These are phyloP conservation scores for Agrilus biguttatus DNA, from an alignment of 2,888 invertebrate species.

Conservation along the genomic window DNA sequence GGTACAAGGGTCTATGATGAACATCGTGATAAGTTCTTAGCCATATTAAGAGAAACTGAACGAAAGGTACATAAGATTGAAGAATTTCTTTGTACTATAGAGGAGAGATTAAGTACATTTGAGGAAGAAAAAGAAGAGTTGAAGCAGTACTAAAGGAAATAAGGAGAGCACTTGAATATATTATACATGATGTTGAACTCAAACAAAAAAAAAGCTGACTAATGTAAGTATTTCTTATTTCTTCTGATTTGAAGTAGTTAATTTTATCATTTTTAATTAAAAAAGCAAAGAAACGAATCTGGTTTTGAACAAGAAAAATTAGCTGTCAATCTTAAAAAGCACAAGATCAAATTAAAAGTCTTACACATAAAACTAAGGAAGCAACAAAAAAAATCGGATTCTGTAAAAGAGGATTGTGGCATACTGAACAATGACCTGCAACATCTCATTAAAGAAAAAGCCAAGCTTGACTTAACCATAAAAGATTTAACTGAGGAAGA, in stretches of 20 bases:
- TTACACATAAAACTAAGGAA: constrained; percentile 66
- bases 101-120: constrained; percentile 86
- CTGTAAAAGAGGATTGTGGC: constrained; percentile 84
- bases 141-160: constrained; percentile 98
- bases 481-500: constrained; percentile 93
- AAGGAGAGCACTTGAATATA: constrained; percentile 87
- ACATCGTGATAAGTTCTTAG: constrained; percentile 89
- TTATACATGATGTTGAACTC: constrained; percentile 92
- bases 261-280: constrained; percentile 38
- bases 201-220: constrained; percentile 78
- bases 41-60: constrained; percentile 80
- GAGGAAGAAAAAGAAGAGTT: constrained; percentile 98
- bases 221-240: constrained; percentile 40
- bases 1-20: constrained; percentile 97
- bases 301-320: constrained; percentile 75
- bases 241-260: not conserved
- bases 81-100: constrained; percentile 90
- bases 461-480: constrained; percentile 86
- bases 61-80: constrained; percentile 89
- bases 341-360: constrained; percentile 53
- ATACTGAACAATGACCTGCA: constrained; percentile 84
- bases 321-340: constrained; percentile 58
- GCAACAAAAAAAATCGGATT: constrained; percentile 75
- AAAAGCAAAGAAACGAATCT: constrained; percentile 61
- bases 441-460: constrained; percentile 83